Evolutionary conservation across 2,888 invertebrate genomes (phyloP), one percentile per base, ranked within the genome.

Genomic region (Eupithecia inturbata): DNA sequence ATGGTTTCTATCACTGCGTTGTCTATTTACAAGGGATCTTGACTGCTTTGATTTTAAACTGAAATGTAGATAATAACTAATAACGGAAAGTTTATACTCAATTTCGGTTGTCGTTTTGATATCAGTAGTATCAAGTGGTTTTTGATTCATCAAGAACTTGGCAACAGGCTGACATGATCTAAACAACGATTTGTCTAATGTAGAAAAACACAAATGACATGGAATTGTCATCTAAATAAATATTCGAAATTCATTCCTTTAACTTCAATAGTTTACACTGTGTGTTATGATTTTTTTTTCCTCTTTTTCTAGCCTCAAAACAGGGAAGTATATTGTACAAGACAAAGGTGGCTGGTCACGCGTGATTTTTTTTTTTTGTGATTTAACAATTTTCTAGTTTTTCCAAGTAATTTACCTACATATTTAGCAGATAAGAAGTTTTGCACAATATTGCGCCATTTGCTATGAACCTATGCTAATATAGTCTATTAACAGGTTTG

Each of bases 1-100:
- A 31, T 62, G 62, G 28, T 28, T 28, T 62, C 31, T 62, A 62
- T 62, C 62, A 31, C 28, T 62, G 62, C 62, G 7, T 60, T 28
- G 60, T 31, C 9, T 62, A 62, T 31, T 62, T 31, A 31, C 62
- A 31, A 16, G 19, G 19, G 31, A 31, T 7, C 31, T 62, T 16
- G 31, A 60, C 7, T 62, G 31, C 9, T 31, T 53, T 31, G 28
- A 62, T 62, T 62, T 31, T 31, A 57, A 57, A 62, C 62, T 62
- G 62, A 62, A 28, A 19, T 31, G 28, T 28, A 28, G 60, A 36
- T 39, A 3, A 2, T 36, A 28, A n/a, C n/a, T 60, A 16, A 60
- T 62, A 62, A 19, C 22, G 5, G 57, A 12, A 14, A 22, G 53
- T 57, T 57, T 57, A 57, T 57, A 57, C 5, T 12, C 57, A 57